Base-by-base conservation (phyloP, 2,888 invertebrate species). In the Caradrina clavipalpis region DNA sequence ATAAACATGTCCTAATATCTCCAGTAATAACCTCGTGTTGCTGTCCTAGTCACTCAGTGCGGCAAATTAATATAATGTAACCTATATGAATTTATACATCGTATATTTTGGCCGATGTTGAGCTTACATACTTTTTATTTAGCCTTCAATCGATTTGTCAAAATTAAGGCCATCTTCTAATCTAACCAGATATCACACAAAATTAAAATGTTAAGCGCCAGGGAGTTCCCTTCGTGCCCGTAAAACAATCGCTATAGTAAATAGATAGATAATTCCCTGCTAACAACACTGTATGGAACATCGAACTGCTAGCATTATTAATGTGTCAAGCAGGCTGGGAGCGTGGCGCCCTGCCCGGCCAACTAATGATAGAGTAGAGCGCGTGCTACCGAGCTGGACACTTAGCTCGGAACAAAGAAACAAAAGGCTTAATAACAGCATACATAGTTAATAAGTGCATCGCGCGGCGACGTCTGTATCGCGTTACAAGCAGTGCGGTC, bases 381-480 rank as follows among this genome's bases (percentile, higher is more conserved):
- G 35, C 35, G 35, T 21, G 15, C n/a, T 55, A 71, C 49, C 66
- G 54, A 74, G 21, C 42, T 42, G 15, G 0, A 10, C 17, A 39
- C 57, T 79, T 60, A 73, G 51, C 45, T 26, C 7, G 26, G 8
- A 13, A 63, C 55, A 59, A 79, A 63, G 68, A 57, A 63, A 53
- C 19, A 13, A 39, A n/a, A 19, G 62, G n/a, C 39, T 54, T 53
- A 63, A 69, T 64, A 68, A 31, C 35, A 7, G 31, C 57, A 51
- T 76, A 35, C 60, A 79, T 76, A 63, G 35, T 53, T 63, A 60
- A 79, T 62, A 26, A 53, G 59, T 79, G 76, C 76, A 67, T 67
- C 78, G 58, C 53, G 49, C 53, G 17, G 50, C 21, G 13, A 17
- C 42, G 35, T n/a, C 35, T 53, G 42, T 19, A 19, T 39, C 39